phyloP scores from a whole-genome alignment of 2,888 invertebrate species.

The Sipha maydis region DNA sequence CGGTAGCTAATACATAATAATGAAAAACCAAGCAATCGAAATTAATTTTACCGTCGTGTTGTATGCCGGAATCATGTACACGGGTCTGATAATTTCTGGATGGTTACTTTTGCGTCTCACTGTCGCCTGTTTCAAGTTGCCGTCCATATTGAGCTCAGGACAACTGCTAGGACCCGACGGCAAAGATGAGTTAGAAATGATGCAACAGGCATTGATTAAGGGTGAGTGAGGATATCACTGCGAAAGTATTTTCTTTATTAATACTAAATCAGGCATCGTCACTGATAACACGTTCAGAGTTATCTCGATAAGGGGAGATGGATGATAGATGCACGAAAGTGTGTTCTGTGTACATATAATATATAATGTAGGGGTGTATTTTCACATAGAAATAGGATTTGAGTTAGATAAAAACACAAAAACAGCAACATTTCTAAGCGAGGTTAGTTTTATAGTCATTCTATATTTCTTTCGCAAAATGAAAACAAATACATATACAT shows the following conservation, averaged over 20 bases:
- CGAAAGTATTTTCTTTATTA: not conserved
- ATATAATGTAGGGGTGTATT: too few relatives aligned
- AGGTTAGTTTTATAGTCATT: too few relatives aligned
- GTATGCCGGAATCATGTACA: constrained; percentile 43
- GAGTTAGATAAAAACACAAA: too few relatives aligned
- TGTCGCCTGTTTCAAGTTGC: constrained; percentile 46
- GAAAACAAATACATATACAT: too few relatives aligned
- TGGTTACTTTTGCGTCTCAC: constrained; percentile 47
- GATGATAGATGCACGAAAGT: too few relatives aligned
- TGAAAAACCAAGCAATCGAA: constrained; percentile 25
- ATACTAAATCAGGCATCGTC: too few relatives aligned
- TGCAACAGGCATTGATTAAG: not conserved
- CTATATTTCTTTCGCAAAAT: too few relatives aligned
- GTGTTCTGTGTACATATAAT: too few relatives aligned
- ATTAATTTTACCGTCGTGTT: constrained; percentile 29
- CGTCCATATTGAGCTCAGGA: not conserved
- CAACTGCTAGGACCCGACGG: not conserved
- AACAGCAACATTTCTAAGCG: too few relatives aligned
- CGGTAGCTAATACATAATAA: not conserved
- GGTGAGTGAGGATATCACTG: not conserved
- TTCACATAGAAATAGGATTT: too few relatives aligned
- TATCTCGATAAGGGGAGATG: too few relatives aligned
- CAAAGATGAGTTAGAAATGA: not conserved
- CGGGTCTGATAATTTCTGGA: constrained; percentile 34
- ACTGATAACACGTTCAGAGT: too few relatives aligned